Conservation (phyloP, 2,888 invertebrate species). For the Clivina fossor region DNA sequence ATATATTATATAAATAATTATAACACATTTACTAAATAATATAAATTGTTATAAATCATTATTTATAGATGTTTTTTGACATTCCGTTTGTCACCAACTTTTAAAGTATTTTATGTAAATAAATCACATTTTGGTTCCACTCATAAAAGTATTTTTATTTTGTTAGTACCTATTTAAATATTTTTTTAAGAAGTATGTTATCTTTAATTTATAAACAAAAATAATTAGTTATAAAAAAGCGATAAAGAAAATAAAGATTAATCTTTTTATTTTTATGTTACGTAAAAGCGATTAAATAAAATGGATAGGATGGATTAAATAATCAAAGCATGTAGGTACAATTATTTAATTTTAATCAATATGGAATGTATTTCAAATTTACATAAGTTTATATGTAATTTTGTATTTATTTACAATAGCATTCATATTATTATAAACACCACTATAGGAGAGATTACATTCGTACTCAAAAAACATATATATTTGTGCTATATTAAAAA, state of each 20-base stretch:
- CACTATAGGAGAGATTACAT: slow-evolving; percentile 16
- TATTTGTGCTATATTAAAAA: slow-evolving; percentile 25
- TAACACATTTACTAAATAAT: background rate
- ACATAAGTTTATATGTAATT: slow-evolving; percentile 25
- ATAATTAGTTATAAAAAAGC: background rate
- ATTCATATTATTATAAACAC: slow-evolving; percentile 11
- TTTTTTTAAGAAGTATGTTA: slow-evolving; percentile 6
- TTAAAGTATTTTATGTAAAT: background rate
- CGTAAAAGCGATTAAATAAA: too few relatives aligned
- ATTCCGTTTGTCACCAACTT: too few relatives aligned
- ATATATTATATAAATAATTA: background rate
- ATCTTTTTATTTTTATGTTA: too few relatives aligned
- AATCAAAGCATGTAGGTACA: slow-evolving; percentile 5
- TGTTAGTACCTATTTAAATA: background rate
- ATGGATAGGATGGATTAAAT: background rate
- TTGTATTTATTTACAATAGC: slow-evolving; percentile 29
- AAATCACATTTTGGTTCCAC: background rate
- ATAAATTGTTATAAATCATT: background rate
- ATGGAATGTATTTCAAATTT: slow-evolving; percentile 32
- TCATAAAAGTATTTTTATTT: slow-evolving; percentile 4
- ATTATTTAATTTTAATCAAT: slow-evolving; percentile 31
- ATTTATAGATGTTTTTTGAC: background rate
- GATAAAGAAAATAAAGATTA: too few relatives aligned
- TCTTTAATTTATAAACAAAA: slow-evolving; percentile 3
- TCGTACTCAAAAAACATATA: slow-evolving; percentile 8